These are phyloP conservation scores for Rhinella marina DNA, from an alignment of 2,797 vertebrate species.

Conservation along the genomic window DNA sequence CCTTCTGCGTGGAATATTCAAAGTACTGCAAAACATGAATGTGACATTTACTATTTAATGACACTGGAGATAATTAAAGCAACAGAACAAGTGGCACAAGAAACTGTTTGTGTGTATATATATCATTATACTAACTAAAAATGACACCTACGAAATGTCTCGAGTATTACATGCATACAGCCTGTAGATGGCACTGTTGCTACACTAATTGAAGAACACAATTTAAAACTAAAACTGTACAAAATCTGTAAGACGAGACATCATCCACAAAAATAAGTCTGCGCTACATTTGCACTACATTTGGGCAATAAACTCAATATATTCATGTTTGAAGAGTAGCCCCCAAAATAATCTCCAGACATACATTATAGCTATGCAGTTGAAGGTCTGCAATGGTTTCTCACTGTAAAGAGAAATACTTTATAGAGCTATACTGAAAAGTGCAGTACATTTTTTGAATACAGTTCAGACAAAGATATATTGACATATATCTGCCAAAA, in stretches of 20 bases:
- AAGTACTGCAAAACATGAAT: slow-evolving; percentile 82
- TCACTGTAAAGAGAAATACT: too few relatives aligned
- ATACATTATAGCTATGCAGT: too few relatives aligned
- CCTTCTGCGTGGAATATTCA: slow-evolving; percentile 86
- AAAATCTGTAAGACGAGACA: background rate
- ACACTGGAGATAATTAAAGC: background rate
- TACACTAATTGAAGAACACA: background rate
- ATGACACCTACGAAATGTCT: too few relatives aligned
- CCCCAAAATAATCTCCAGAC: background rate
- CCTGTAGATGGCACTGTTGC: slow-evolving; percentile 4
- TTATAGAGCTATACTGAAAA: too few relatives aligned
- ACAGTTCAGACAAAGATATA: too few relatives aligned
- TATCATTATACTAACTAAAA: too few relatives aligned
- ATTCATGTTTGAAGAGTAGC: background rate
- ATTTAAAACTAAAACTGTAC: background rate
- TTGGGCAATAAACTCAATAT: background rate
- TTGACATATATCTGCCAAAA: too few relatives aligned
- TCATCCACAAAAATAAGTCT: background rate
- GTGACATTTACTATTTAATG: background rate
- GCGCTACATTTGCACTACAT: background rate
- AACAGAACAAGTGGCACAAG: background rate
- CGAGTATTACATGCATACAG: background rate
- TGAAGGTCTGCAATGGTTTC: too few relatives aligned
- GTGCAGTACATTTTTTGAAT: too few relatives aligned
- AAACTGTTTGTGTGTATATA: background rate